phyloP scores from a whole-genome alignment of 2,797 vertebrate species.

The Ispidina lecontei region DNA sequence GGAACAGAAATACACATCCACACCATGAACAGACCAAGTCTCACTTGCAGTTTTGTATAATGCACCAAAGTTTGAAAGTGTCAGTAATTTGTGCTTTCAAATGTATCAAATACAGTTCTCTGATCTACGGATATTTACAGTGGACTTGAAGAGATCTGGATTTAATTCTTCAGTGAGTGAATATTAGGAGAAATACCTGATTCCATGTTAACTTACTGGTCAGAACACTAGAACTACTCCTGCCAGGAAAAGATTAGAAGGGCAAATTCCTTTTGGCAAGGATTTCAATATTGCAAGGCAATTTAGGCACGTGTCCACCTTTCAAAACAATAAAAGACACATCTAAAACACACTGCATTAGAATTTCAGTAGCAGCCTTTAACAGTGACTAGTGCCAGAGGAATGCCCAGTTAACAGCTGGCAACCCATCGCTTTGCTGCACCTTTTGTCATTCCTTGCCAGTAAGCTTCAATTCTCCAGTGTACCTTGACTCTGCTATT shows the following conservation, averaged over 20 bases:
- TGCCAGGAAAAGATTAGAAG: background rate
- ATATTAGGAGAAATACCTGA: background rate
- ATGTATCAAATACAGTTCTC: background rate
- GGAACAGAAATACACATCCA: background rate
- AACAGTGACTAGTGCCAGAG: background rate
- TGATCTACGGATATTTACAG: background rate
- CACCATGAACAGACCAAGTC: background rate
- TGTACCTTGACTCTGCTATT: no score
- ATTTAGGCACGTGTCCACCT: background rate
- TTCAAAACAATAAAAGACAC: background rate
- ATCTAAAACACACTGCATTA: background rate
- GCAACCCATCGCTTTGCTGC: background rate
- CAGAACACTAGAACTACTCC: background rate
- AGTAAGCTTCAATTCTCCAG: background rate
- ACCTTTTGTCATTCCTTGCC: background rate
- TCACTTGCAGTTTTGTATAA: background rate
- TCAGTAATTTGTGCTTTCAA: background rate
- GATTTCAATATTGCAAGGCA: background rate
- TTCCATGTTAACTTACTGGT: background rate
- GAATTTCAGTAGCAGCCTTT: background rate
- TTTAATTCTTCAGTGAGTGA: background rate
- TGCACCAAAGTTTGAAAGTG: background rate
- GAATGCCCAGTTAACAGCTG: accelerated
- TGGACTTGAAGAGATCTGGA: background rate
- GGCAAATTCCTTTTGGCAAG: background rate